Conservation (phyloP, 2,888 invertebrate species). For the Pristionchus entomophagus region DNA sequence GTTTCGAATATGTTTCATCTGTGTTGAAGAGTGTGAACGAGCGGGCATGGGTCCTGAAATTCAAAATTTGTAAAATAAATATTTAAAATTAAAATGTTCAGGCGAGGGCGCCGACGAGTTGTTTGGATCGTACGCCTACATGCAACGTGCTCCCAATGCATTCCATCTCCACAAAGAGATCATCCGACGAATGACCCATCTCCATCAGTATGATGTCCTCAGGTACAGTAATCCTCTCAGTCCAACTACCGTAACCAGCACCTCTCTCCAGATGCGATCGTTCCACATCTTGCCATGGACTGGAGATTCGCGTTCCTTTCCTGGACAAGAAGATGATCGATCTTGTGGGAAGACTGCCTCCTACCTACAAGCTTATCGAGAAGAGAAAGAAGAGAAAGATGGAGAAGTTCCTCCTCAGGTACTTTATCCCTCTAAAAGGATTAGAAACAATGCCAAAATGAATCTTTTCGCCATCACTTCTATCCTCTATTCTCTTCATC, state of each 20-base stretch:
- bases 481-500: neutral
- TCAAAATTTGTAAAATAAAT: neutral
- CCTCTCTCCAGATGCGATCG: conserved; percentile 59
- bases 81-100: conserved; percentile 44
- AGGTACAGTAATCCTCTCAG: conserved; percentile 39
- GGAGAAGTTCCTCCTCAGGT: conserved; percentile 69
- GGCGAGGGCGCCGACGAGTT: conserved; percentile 75
- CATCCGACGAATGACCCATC: conserved; percentile 68
- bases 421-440: no score
- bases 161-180: conserved; percentile 73
- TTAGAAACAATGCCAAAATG: neutral
- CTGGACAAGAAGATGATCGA: conserved; percentile 75
- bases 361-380: conserved; percentile 71
- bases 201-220: conserved; percentile 75
- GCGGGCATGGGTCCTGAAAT: no score
- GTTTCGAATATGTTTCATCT: neutral
- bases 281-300: conserved; percentile 74
- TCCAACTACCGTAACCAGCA: neutral
- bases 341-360: conserved; percentile 69
- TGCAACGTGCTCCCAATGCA: conserved; percentile 74
- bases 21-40: no score
- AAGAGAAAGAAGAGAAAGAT: conserved; percentile 67
- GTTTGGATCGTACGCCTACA: conserved; percentile 75
- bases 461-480: neutral
- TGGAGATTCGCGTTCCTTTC: conserved; percentile 75